Evolutionary conservation across 92 coral and sea anemone species (phyloP).

Genomic region (Porites divaricata): DNA sequence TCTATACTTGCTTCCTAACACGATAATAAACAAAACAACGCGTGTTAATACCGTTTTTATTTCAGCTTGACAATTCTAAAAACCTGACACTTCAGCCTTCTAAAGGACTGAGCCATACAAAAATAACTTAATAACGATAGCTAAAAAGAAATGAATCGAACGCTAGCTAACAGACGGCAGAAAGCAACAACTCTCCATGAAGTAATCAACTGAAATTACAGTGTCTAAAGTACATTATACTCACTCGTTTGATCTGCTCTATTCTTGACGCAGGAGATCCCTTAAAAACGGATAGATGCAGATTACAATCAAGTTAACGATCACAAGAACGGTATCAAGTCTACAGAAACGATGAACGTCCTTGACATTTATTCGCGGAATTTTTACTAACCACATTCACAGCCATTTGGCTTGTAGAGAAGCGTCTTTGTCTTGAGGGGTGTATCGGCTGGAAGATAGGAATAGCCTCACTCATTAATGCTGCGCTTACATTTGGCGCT

Average conservation of each 20-base stretch:
- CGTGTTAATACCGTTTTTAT: background rate
- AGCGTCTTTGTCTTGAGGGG: conserved; percentile 91
- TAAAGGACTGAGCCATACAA: too few relatives aligned
- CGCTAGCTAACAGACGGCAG: background rate
- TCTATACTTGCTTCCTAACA: conserved; percentile 83
- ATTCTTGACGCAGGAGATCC: conserved; percentile 99
- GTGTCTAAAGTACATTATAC: background rate
- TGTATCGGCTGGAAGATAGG: conserved; percentile 79
- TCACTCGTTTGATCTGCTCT: conserved; percentile 86
- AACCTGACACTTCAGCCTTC: too few relatives aligned
- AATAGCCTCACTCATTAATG: conserved; percentile 80
- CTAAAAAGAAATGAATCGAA: background rate
- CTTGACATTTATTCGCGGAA: conserved; percentile 40
- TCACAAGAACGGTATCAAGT: conserved; percentile 9
- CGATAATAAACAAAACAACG: background rate
- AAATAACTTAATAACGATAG: too few relatives aligned
- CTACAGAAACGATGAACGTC: background rate
- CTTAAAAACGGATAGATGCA: conserved; percentile 18
- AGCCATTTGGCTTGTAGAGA: conserved; percentile 84
- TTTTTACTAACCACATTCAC: conserved; percentile 64
- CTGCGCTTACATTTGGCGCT: conserved; percentile 99
- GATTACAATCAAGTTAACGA: conserved; percentile 30
- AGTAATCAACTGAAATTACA: background rate
- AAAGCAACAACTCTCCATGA: background rate
- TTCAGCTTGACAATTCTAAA: background rate